These are phyloP conservation scores for Notodonta ziczac DNA, from an alignment of 2,888 invertebrate genomes.

Conservation along the genomic window DNA sequence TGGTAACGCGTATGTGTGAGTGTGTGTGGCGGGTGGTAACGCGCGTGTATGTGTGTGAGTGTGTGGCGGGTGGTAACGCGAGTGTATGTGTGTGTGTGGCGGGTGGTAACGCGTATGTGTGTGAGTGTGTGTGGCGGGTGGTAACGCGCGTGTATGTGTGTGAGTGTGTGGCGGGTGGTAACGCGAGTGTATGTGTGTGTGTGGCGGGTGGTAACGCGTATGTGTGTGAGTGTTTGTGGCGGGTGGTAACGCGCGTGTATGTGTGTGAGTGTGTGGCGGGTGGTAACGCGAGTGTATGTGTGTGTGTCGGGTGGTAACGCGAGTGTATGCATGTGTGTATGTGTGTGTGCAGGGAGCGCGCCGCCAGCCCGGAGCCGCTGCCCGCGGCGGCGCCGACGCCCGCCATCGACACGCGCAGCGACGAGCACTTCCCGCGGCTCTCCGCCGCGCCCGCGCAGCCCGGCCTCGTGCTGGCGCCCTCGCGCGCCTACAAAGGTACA, in stretches of 20 bases:
- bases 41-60: too few species aligned
- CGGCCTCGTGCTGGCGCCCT: conserved; percentile 44
- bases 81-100: not conserved
- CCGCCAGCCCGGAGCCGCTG: conserved; percentile 28
- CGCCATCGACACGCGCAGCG: conserved; percentile 82
- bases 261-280: too few species aligned
- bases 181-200: not conserved
- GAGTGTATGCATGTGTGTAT: conserved; percentile 23
- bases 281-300: not conserved
- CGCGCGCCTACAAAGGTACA: conserved; percentile 59
- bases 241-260: not conserved
- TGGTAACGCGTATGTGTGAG: too few species aligned
- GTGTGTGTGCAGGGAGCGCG: conserved; percentile 29
- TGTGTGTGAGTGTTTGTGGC: conserved; percentile 19
- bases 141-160: too few species aligned
- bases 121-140: conserved; percentile 20
- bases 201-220: too few species aligned
- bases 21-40: conserved; percentile 5
- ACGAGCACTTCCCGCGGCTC: conserved; percentile 80
- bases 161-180: too few species aligned
- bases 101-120: conserved; percentile 13
- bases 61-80: too few species aligned
- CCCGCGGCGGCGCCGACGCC: conserved; percentile 85
- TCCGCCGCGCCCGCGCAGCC: conserved; percentile 60
- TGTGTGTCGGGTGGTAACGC: too few species aligned